Conservation (phyloP, 2,113 vertebrate genomes). For the Thunnus thynnus region DNA sequence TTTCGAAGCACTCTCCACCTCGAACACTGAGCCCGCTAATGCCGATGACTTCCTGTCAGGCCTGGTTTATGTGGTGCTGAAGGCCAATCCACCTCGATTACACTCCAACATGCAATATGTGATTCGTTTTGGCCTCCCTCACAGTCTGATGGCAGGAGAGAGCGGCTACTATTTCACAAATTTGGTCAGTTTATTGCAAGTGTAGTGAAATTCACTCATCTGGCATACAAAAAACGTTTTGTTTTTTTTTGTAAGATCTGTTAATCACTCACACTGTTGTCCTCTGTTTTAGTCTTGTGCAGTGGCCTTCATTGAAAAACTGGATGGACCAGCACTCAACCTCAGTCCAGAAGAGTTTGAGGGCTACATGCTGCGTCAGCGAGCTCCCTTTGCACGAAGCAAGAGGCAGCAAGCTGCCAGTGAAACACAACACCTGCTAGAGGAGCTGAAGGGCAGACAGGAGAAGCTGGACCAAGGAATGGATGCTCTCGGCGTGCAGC, state of each 20-base stretch:
- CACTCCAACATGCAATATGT: conserved; percentile 88
- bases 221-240: background rate
- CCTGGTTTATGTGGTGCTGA: conserved; percentile 85
- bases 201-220: background rate
- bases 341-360: conserved; percentile 85
- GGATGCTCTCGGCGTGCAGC: conserved; percentile 72
- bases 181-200: conserved; percentile 74
- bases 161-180: conserved; percentile 89
- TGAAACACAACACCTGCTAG: conserved; percentile 77
- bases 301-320: conserved; percentile 86
- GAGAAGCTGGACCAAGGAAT: conserved; percentile 80
- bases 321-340: conserved; percentile 84
- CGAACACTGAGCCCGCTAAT: conserved; percentile 83
- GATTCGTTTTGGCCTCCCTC: conserved; percentile 87
- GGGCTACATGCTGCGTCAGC: conserved; percentile 80
- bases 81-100: conserved; percentile 86
- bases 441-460: conserved; percentile 81
- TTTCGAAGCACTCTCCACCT: conserved; percentile 82
- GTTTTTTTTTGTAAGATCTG: background rate
- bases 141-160: conserved; percentile 87
- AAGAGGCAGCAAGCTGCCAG: conserved; percentile 57
- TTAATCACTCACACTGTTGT: background rate
- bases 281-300: conserved; percentile 82
- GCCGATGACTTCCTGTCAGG: conserved; percentile 87
- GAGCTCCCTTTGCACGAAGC: conserved; percentile 22